Percentiles rank a stretch among this genome's conserved stretches.
These are phyloP conservation scores for Petromus typicus DNA, from an alignment of 2,113 vertebrate species.

Conservation along the genomic window DNA sequence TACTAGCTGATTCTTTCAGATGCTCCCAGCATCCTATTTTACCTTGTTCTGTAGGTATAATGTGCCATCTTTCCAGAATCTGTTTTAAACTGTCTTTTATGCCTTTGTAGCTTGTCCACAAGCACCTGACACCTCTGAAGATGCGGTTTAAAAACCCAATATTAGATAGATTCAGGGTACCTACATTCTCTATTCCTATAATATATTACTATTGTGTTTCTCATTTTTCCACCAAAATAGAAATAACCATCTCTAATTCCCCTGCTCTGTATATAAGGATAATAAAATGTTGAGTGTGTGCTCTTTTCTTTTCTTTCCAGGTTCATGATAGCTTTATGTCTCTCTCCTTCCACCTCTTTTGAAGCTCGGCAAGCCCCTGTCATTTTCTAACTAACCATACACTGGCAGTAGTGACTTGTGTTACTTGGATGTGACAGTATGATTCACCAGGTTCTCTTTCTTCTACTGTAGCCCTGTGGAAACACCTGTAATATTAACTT, in stretches of 20 bases:
- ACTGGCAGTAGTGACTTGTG: not conserved
- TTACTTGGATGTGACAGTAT: no score
- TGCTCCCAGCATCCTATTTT: no score
- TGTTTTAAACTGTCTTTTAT: not conserved
- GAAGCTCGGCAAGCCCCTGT: not conserved
- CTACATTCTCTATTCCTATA: not conserved
- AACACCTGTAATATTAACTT: not conserved
- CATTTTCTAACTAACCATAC: not conserved
- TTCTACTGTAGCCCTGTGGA: not conserved
- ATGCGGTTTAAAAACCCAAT: no score
- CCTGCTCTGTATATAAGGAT: not conserved
- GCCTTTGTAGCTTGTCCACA: not conserved
- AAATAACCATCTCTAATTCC: not conserved
- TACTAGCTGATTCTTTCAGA: not conserved
- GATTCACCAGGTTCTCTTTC: not conserved
- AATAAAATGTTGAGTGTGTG: not conserved
- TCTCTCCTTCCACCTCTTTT: not conserved
- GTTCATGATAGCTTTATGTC: not conserved
- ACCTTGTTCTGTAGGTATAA: not conserved
- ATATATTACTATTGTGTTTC: not conserved
- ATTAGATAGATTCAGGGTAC: not conserved
- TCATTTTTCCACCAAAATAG: not conserved
- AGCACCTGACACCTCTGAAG: not conserved
- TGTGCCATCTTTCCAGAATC: not conserved
- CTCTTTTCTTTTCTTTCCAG: not conserved